Evolutionary conservation across 2,888 invertebrate genomes (phyloP), one percentile per base, ranked within the genome.

Genomic region (Dorcus hopei): DNA sequence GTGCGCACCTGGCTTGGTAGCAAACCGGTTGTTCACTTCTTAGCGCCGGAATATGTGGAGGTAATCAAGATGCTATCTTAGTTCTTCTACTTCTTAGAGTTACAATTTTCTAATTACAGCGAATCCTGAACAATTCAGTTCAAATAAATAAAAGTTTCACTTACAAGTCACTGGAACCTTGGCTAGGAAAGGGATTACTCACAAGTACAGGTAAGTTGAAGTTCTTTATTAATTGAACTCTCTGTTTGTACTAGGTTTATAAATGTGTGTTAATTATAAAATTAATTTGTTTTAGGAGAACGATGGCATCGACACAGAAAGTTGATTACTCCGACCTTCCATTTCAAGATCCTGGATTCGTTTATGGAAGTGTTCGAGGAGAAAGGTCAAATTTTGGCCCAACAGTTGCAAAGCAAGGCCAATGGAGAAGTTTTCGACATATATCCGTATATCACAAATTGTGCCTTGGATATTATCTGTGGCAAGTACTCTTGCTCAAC

Each of bases 401-500:
- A 68, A 16, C 57, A 64, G 49, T 57, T 67, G 41, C 58, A 61
- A 42, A 47, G 61, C 7, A 61, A 67, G 53, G 64, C 66, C 11
- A 61, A 70, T 47, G 69, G 68, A 16, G 62, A 70, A 57, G 65
- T 62, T 57, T 70, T 75, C 58, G 70, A 76, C 57, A 63, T 74
- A 26, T 72, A 69, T 50, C 70, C 71, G n/a, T 65, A 65, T 52
- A 63, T 74, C 33, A 72, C 72, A 6, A 64, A 65, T 26, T 72
- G 72, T 51, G 68, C 71, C 6, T 57, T 75, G 47, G 73, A 74
- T 62, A 68, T 75, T 42, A 74, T 74, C 55, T 73, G 74, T 62
- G 73, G 74, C 73, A 66, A 69, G 66, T 50, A 45, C 3, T 38
- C 38, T n/a, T n/a, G n/a, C 26, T 14, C 14, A 14, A 14, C 14